A percentile compares a stretch with the other conserved stretches of the same genome.
Conservation (phyloP, 2,113 vertebrate genomes). For the Hippoglossus stenolepis region DNA sequence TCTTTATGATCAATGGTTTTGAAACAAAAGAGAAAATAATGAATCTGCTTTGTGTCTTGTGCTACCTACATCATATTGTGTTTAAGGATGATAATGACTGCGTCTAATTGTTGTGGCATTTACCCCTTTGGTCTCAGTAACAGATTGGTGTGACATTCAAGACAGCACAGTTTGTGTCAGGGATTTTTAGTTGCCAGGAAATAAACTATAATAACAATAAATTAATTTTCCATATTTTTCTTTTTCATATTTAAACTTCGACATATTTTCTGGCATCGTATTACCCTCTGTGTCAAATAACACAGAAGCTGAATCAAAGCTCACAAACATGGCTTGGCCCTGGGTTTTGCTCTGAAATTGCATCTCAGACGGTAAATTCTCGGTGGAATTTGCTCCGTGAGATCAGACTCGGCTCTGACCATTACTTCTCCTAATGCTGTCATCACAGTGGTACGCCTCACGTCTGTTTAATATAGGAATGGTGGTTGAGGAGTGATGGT, state of each 20-base stretch:
- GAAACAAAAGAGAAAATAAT: background rate
- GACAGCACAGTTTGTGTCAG: background rate
- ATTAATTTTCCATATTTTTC: background rate
- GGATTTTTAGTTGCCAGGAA: background rate
- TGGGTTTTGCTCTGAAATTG: slow-evolving; percentile 1
- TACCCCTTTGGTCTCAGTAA: background rate
- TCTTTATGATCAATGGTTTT: background rate
- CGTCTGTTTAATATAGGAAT: slow-evolving; percentile 2
- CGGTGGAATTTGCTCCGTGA: slow-evolving; percentile 11
- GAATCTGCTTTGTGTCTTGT: background rate
- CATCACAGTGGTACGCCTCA: slow-evolving; percentile 7
- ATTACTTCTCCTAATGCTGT: slow-evolving; percentile 1
- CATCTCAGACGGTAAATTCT: background rate
- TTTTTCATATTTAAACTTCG: background rate
- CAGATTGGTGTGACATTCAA: background rate
- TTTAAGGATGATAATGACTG: background rate
- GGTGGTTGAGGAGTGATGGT: slow-evolving; percentile 1
- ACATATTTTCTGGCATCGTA: background rate
- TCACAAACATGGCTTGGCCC: background rate
- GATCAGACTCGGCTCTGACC: slow-evolving; percentile 11
- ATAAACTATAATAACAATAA: background rate
- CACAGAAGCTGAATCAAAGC: background rate
- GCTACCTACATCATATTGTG: background rate
- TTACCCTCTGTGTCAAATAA: background rate
- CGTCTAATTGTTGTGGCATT: slow-evolving; percentile 7